Conservation (phyloP, 2,888 invertebrate genomes). For the Drosophila planitibia region DNA sequence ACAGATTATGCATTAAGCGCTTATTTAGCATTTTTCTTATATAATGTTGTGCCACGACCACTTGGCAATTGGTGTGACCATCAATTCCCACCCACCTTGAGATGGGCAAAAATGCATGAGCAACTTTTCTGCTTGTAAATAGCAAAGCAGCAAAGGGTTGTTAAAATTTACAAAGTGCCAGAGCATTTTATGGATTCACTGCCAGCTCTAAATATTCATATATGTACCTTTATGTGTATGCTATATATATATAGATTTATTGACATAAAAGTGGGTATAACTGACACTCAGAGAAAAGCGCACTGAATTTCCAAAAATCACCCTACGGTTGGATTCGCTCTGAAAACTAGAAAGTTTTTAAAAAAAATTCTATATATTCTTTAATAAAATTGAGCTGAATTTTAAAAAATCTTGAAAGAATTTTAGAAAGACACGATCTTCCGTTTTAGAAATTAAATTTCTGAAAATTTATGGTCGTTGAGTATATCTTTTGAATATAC, state of each 20-base stretch:
- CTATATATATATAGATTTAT: background rate
- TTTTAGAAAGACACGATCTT: no score
- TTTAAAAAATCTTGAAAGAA: no score
- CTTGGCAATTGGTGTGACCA: slow-evolving; percentile 57
- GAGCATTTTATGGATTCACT: slow-evolving; percentile 23
- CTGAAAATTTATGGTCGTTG: background rate
- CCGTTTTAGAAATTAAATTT: no score
- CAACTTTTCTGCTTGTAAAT: slow-evolving; percentile 20
- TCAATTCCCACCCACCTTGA: slow-evolving; percentile 16
- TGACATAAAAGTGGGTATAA: background rate
- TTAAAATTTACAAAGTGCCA: slow-evolving; percentile 8
- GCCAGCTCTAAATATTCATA: slow-evolving; percentile 3
- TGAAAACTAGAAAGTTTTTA: background rate
- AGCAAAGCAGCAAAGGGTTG: slow-evolving; percentile 45
- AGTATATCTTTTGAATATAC: background rate
- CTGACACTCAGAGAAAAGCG: background rate
- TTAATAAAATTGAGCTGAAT: no score
- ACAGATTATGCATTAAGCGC: slow-evolving; percentile 82
- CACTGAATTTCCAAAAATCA: background rate
- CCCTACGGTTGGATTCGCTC: rapidly evolving
- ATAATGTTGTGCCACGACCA: slow-evolving; percentile 59
- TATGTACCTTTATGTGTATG: background rate
- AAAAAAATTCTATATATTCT: background rate
- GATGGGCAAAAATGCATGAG: slow-evolving; percentile 31
- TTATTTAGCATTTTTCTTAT: slow-evolving; percentile 80